phyloP scores from a whole-genome alignment of 2,113 vertebrate species.

The Eudyptes chrysolophus region DNA sequence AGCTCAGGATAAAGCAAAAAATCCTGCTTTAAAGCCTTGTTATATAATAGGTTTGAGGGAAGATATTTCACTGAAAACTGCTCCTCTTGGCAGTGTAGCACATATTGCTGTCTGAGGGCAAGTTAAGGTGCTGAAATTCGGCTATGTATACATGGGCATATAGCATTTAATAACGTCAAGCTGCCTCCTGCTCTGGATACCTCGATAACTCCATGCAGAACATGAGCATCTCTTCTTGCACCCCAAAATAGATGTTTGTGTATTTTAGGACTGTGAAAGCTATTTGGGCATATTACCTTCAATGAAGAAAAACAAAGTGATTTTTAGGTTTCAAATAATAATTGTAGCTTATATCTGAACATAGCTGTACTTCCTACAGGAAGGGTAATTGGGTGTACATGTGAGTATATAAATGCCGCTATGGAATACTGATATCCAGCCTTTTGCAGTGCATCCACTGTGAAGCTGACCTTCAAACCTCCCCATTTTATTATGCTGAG shows the following conservation, averaged over 20 bases:
- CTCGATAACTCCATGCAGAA: background rate
- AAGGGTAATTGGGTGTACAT: background rate
- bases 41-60: background rate
- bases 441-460: background rate
- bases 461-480: slow-evolving; percentile 16
- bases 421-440: background rate
- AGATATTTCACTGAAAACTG: background rate
- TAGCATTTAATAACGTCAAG: accelerated
- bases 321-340: background rate
- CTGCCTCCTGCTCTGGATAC: background rate
- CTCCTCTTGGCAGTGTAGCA: background rate
- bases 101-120: background rate
- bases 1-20: background rate
- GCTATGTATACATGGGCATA: accelerated
- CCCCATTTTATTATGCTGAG: background rate
- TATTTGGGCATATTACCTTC: background rate
- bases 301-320: accelerated
- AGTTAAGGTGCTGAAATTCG: background rate
- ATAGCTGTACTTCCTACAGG: background rate
- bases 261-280: background rate
- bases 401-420: background rate
- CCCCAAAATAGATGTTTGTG: background rate
- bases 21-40: background rate
- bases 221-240: background rate
- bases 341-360: background rate